A percentile compares a stretch with the other conserved stretches of the same genome.
These are phyloP conservation scores for Eufriesea mexicana DNA, from an alignment of 1,140 invertebrate genomes.

Conservation along the genomic window DNA sequence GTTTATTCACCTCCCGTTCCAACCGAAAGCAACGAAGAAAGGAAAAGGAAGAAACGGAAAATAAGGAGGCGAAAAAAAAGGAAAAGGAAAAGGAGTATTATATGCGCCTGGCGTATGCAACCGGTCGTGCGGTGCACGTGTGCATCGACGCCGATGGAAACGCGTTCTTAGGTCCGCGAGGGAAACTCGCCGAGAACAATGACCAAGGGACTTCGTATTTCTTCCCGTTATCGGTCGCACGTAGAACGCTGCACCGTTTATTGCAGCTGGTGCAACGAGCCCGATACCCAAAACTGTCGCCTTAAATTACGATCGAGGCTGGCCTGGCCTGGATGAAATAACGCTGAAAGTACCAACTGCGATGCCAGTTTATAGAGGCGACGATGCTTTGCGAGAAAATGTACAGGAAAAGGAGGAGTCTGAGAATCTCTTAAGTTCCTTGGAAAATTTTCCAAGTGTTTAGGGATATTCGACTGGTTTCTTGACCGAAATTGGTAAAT, in stretches of 20 bases:
- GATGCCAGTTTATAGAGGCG: background rate
- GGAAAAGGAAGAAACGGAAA: background rate
- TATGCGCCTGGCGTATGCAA: constrained; percentile 31
- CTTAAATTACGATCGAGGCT: constrained; percentile 4
- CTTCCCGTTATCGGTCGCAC: constrained; percentile 29
- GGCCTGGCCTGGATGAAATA: background rate
- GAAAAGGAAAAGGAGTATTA: background rate
- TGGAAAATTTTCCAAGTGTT: too few species aligned
- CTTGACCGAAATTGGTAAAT: too few species aligned
- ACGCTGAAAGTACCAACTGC: too few species aligned
- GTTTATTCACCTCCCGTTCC: too few species aligned
- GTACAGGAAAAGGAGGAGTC: too few species aligned
- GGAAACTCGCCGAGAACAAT: constrained; percentile 24
- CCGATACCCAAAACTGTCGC: constrained; percentile 10
- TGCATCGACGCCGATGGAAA: background rate
- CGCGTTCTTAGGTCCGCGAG: background rate
- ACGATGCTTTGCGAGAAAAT: background rate
- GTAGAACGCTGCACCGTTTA: constrained; percentile 29
- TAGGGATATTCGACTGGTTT: too few species aligned
- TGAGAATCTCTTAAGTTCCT: too few species aligned
- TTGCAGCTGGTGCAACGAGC: constrained; percentile 13
- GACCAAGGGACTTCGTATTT: constrained; percentile 30
- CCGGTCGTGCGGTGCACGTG: constrained; percentile 22
- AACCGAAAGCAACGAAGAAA: background rate
- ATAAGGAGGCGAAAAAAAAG: background rate